phyloP scores from a whole-genome alignment of 2,113 vertebrate species.

The Proteles cristata region DNA sequence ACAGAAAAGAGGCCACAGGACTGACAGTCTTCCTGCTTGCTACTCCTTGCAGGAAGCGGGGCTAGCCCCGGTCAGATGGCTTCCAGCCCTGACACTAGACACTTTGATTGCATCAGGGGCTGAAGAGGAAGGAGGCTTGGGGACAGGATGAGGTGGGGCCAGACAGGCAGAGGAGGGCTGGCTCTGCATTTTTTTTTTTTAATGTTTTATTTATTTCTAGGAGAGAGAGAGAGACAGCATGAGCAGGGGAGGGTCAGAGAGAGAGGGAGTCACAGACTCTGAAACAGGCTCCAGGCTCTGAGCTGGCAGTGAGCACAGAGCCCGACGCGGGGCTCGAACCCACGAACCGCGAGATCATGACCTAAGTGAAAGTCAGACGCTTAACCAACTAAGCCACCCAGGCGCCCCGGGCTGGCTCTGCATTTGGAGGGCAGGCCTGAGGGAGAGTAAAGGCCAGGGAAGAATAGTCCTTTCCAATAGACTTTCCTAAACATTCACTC shows the following conservation, averaged over 20 bases:
- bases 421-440: neutral
- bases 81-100: neutral
- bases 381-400: too few relatives aligned
- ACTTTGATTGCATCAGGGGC: neutral
- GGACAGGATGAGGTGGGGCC: neutral
- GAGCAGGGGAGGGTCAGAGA: too few relatives aligned
- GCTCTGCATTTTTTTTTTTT: neutral
- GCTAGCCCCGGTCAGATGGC: neutral
- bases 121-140: neutral
- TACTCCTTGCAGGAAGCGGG: neutral
- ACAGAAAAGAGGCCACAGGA: neutral
- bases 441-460: neutral
- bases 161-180: neutral
- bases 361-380: too few relatives aligned
- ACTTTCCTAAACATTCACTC: conserved; percentile 10
- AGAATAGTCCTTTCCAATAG: neutral
- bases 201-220: too few relatives aligned
- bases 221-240: too few relatives aligned
- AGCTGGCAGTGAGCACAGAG: too few relatives aligned
- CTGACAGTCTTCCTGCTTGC: neutral
- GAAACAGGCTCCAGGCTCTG: too few relatives aligned
- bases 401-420: neutral
- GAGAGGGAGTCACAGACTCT: too few relatives aligned
- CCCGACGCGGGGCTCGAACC: too few relatives aligned
- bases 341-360: too few relatives aligned